Evolutionary conservation across 2,797 vertebrate genomes (phyloP).

Genomic region (Myotis vivesi): DNA sequence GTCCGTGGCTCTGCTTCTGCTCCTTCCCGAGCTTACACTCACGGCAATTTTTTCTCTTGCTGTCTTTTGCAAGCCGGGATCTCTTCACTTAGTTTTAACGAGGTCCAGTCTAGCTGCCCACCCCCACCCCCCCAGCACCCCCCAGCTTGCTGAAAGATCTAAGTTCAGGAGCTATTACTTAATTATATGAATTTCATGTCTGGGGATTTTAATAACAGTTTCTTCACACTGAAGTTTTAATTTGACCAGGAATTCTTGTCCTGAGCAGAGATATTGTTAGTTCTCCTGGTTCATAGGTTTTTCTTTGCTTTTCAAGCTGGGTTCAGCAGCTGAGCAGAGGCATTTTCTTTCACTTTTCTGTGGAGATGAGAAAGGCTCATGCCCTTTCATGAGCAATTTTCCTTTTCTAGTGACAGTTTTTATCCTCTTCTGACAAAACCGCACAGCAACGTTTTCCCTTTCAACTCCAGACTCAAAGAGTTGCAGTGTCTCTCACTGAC

Average conservation of each 20-base stretch:
- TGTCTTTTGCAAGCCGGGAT: slow-evolving; percentile 2
- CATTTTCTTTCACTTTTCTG: slow-evolving; percentile 49
- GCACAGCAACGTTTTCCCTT: slow-evolving; percentile 55
- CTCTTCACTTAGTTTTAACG: slow-evolving; percentile 67
- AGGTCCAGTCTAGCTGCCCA: slow-evolving; percentile 13
- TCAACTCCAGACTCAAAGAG: slow-evolving; percentile 60
- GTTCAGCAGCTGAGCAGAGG: slow-evolving; percentile 44
- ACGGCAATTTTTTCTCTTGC: neutral
- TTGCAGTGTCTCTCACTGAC: neutral
- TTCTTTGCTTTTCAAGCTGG: slow-evolving; percentile 63
- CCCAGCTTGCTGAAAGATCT: slow-evolving; percentile 46
- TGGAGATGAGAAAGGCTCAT: slow-evolving; percentile 46
- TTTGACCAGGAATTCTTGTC: slow-evolving; percentile 49
- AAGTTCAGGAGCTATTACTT: slow-evolving; percentile 61
- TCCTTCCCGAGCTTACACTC: neutral
- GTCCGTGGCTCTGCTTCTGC: neutral
- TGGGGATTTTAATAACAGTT: slow-evolving; percentile 60
- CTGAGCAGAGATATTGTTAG: neutral
- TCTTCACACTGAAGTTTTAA: slow-evolving; percentile 63
- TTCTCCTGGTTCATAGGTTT: slow-evolving; percentile 8
- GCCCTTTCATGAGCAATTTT: slow-evolving; percentile 67
- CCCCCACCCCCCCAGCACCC: no score
- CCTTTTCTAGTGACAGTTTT: slow-evolving; percentile 63
- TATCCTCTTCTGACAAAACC: slow-evolving; percentile 61
- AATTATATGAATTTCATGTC: slow-evolving; percentile 74